Percentiles rank a stretch among this genome's conserved stretches.
phyloP scores from a whole-genome alignment of 1,140 invertebrate genomes.

The Eciton burchellii region DNA sequence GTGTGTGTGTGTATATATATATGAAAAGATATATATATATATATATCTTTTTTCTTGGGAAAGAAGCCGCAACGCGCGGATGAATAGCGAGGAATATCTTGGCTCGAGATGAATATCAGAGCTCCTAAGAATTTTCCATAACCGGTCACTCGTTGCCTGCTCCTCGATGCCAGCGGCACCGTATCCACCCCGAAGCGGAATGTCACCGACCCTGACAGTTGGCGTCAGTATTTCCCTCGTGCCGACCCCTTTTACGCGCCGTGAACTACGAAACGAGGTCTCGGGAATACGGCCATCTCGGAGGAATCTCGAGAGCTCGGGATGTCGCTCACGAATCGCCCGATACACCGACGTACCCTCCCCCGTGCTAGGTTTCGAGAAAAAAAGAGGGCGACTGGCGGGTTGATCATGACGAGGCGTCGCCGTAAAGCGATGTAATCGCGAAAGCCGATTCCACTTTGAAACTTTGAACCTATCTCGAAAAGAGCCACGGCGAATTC shows the following conservation, averaged over 20 bases:
- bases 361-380: slow-evolving; percentile 24
- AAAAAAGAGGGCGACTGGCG: not conserved
- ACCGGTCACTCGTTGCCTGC: slow-evolving; percentile 11
- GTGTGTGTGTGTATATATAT: too few relatives aligned
- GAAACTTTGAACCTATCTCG: not conserved
- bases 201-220: slow-evolving; percentile 49
- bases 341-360: slow-evolving; percentile 10
- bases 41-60: too few relatives aligned
- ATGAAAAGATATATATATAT: too few relatives aligned
- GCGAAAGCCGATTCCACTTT: not conserved
- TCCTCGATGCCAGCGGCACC: not conserved
- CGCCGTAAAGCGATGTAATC: not conserved
- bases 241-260: slow-evolving; percentile 49
- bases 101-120: not conserved
- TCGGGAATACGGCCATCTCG: slow-evolving; percentile 43
- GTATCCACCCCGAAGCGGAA: not conserved
- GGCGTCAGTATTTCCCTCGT: slow-evolving; percentile 34
- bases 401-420: slow-evolving; percentile 24
- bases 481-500: not conserved
- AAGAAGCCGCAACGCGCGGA: too few relatives aligned
- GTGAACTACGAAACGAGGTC: slow-evolving; percentile 52
- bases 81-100: not conserved
- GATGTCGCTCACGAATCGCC: slow-evolving; percentile 22
- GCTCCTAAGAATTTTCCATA: slow-evolving; percentile 7
- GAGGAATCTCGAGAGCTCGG: slow-evolving; percentile 47